Base-by-base conservation (phyloP, 2,113 vertebrate genomes). In the Potamarius usumacintae region DNA sequence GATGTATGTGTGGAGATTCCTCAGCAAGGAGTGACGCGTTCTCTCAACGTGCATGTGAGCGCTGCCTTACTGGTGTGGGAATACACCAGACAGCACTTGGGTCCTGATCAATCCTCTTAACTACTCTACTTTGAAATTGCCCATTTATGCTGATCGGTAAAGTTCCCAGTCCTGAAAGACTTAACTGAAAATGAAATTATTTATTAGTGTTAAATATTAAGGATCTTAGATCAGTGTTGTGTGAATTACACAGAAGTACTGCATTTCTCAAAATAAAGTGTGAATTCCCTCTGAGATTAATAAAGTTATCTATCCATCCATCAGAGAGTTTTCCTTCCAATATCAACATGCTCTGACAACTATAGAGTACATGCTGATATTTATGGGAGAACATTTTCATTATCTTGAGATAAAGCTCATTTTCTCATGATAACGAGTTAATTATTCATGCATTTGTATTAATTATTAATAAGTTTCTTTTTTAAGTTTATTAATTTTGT, bases 1-100 rank as follows among this genome's bases (percentile, higher is more conserved):
- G 98, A 99, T 0, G 96, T 97, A 5, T 99, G 98, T 7, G 98
- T 99, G 92, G 97, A 99, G 93, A 99, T 99, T 86, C 98, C 98
- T 42, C 98, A 99, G 84, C 96, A 95, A 87, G 98, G 98, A 0
- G 94, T 99, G 88, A 97, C 96, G 65, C 97, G 98, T 15, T 99
- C 98, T 0, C 97, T 99, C 86, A 99, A 99, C 0, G 98, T 99
- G 42, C 98, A 99, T 0, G 98, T 99, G 82, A 99, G 98, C 0
- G 98, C 97, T 5, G 97, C 98, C n/a, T 94, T 99, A 90, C 96
- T 99, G 84, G 95, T 99, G 55, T 99, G 98, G 98, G 98, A 99
- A 65, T 99, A 99, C 72, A 98, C 97, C 0, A 94, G 97, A 9
- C 98, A 99, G 80, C 97, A 95, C 89, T 92, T 97, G 18, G 30